These are phyloP conservation scores for Sebastes iracundus DNA, from an alignment of 2,797 vertebrate genomes.

Conservation along the genomic window DNA sequence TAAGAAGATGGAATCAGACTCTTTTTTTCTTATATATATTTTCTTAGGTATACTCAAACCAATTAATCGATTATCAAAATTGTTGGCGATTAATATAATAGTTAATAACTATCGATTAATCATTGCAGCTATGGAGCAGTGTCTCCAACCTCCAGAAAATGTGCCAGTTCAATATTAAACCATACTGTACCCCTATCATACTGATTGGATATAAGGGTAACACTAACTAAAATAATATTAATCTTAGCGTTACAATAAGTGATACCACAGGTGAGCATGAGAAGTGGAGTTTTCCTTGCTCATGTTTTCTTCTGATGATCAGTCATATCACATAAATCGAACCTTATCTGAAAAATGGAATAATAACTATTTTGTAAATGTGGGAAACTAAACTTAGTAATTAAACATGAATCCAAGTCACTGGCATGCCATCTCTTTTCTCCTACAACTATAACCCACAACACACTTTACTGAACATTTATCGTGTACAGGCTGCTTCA, in stretches of 20 bases:
- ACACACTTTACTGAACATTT: constrained; percentile 5
- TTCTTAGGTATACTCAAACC: too few species aligned
- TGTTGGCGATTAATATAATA: too few species aligned
- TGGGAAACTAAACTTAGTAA: neutral
- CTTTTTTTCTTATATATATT: too few species aligned
- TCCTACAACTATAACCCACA: neutral
- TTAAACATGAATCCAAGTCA: neutral
- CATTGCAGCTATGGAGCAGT: too few species aligned
- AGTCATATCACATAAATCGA: neutral
- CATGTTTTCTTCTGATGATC: neutral
- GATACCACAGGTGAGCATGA: neutral
- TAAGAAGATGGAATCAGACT: too few species aligned
- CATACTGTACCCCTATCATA: neutral
- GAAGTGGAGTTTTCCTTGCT: neutral
- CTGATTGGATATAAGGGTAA: neutral
- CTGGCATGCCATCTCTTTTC: neutral
- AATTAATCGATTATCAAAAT: too few species aligned
- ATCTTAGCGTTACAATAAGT: neutral
- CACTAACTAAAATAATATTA: neutral
- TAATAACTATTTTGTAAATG: neutral
- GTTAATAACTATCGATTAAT: too few species aligned
- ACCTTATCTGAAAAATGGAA: neutral
- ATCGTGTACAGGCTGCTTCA: constrained; percentile 12
- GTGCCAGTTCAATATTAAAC: neutral
- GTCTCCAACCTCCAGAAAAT: neutral